These are phyloP conservation scores for Chrysogorgia sp. DNA, from an alignment of 92 coral and sea anemone genomes.

Conservation along the genomic window DNA sequence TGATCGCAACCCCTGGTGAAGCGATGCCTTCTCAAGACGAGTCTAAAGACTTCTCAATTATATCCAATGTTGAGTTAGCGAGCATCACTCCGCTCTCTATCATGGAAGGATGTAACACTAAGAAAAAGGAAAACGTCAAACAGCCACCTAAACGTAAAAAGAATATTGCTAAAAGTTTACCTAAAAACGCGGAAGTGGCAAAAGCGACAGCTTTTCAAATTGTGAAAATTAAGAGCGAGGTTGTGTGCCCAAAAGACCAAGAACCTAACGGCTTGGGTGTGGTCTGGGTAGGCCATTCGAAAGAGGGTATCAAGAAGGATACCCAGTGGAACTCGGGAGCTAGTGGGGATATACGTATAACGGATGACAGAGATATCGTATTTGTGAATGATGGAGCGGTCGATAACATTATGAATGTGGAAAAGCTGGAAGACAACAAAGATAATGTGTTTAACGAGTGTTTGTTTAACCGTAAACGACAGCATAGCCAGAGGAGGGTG, in stretches of 20 bases:
- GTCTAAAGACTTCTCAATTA: background rate
- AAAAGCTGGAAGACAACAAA: background rate
- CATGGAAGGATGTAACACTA: background rate
- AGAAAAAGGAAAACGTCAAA: background rate
- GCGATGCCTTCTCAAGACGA: background rate
- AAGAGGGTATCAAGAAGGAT: background rate
- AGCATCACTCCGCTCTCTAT: background rate
- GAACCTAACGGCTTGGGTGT: background rate
- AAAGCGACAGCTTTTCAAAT: background rate
- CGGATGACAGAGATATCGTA: background rate
- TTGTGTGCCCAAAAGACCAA: background rate
- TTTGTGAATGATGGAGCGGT: constrained; percentile 36
- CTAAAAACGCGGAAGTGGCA: background rate
- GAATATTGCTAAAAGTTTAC: background rate
- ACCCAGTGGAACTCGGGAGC: background rate
- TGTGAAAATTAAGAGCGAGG: background rate
- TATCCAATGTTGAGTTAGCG: background rate
- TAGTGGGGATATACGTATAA: background rate
- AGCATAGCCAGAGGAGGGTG: background rate
- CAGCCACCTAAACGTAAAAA: background rate
- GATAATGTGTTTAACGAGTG: constrained; percentile 14
- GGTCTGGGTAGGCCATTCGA: background rate
- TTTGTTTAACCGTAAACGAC: background rate
- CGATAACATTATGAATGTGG: constrained; percentile 3
- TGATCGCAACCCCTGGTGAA: background rate